These are phyloP conservation scores for Mormyrus proboscirostris DNA, from an alignment of 2,797 vertebrate genomes.

Conservation along the genomic window DNA sequence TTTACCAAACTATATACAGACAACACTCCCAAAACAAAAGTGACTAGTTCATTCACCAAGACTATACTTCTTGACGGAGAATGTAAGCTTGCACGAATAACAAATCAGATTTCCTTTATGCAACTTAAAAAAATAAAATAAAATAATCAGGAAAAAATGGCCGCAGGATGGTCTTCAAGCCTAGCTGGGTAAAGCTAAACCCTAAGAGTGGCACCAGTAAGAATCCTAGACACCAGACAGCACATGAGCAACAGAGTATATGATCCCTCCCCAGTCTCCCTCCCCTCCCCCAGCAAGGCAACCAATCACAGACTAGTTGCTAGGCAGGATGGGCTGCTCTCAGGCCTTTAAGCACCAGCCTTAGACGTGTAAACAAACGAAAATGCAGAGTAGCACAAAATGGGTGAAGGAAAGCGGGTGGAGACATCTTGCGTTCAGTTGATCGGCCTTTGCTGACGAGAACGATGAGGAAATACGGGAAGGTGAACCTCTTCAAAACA, in stretches of 20 bases:
- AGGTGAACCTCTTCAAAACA: not conserved
- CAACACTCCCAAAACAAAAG: not conserved
- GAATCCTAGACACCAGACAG: constrained; percentile 44
- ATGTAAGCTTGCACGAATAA: not conserved
- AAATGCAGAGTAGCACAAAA: constrained; percentile 45
- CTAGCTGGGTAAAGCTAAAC: not conserved
- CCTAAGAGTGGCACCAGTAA: constrained; percentile 51
- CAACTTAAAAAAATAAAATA: not conserved
- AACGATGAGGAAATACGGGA: not conserved
- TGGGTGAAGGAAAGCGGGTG: constrained; percentile 36
- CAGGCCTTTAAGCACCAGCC: constrained; percentile 49
- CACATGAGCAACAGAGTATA: constrained; percentile 43
- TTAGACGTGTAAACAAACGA: constrained; percentile 54
- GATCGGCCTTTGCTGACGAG: not conserved
- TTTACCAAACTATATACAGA: not conserved
- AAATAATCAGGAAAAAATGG: not conserved
- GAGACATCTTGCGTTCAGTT: not conserved
- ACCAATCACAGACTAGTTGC: constrained; percentile 69
- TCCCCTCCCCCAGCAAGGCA: constrained; percentile 47
- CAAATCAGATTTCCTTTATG: not conserved
- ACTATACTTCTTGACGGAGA: not conserved
- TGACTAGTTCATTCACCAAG: not conserved
- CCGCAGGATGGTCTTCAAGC: not conserved
- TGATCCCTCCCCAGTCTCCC: constrained; percentile 41
- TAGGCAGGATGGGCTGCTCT: constrained; percentile 44